A percentile compares a stretch with the other conserved stretches of the same genome.
Evolutionary conservation across 1,140 invertebrate species (phyloP).

Genomic region (Papilio dardanus): DNA sequence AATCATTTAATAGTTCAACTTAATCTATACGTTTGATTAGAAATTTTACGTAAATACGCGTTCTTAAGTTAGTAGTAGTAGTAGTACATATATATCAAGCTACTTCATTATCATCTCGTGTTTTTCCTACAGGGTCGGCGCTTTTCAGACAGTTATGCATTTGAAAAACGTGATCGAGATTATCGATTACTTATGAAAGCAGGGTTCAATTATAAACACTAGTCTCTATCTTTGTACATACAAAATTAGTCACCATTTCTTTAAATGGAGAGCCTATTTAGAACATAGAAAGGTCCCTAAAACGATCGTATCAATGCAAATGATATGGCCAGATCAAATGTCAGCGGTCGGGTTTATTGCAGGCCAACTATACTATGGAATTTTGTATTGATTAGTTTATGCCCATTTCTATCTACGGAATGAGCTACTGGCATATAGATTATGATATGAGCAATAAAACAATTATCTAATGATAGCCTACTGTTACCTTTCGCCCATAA

Average conservation of each 20-base stretch:
- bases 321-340: neutral
- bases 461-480: neutral
- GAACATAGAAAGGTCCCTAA: neutral
- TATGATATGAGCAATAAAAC: neutral
- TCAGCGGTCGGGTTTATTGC: neutral
- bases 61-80: too few species aligned
- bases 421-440: neutral
- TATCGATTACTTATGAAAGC: neutral
- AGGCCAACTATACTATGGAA: neutral
- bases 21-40: neutral
- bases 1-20: neutral
- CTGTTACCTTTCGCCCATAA: too few species aligned
- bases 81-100: too few species aligned
- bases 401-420: neutral
- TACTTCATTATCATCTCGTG: too few species aligned
- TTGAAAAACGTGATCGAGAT: neutral
- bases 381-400: neutral
- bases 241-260: neutral
- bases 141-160: too few species aligned
- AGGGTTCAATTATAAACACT: neutral
- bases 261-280: neutral
- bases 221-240: neutral
- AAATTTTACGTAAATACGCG: too few species aligned
- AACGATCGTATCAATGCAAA: neutral
- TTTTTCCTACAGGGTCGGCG: too few species aligned